Evolutionary conservation across 2,888 invertebrate genomes (phyloP), one percentile per base, ranked within the genome.

Genomic region (Autographa pulchrina): DNA sequence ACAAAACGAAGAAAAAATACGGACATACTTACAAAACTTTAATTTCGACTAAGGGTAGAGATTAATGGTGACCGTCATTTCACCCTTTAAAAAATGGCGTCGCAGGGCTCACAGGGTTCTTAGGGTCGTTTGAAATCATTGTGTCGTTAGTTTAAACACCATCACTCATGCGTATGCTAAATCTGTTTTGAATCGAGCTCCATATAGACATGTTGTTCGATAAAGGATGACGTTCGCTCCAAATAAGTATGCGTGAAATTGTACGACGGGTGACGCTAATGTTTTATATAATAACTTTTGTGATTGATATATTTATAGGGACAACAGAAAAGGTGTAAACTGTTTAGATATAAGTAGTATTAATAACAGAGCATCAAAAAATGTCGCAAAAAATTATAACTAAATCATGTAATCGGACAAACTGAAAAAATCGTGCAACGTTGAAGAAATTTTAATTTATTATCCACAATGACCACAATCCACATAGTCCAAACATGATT

Each of bases 91-190:
- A 94, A 94, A 94, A 93, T 90, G 85, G 86, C 91, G 88, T 85
- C 83, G 89, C 87, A 91, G 25, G 1, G 25, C 25, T 25, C 25
- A 3, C 25, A 25, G 25, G 25, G 25, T 3, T 25, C 25, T 25
- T 25, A 25, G 92, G 93, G 92, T 90, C 88, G 89, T 81, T 83
- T 77, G 85, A 77, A 85, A 93, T 94, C 89, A 90, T 91, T 89
- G 84, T 79, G 87, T 94, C 94, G 92, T 94, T 94, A 94, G 89
- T 89, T 87, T 82, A 77, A 68, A 61, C 81, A 81, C 85, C 94
- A 95, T 94, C 93, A 91, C 88, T 95, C 94, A 93, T 91, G 91
- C 88, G 90, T 90, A 86, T 81, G 84, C 86, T 85, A 91, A 93
- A 93, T 92, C 84, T 83, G 74, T 86, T 87, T 86, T 85, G 83